phyloP scores from a whole-genome alignment of 2,797 vertebrate species.

The Notolabrus celidotus region DNA sequence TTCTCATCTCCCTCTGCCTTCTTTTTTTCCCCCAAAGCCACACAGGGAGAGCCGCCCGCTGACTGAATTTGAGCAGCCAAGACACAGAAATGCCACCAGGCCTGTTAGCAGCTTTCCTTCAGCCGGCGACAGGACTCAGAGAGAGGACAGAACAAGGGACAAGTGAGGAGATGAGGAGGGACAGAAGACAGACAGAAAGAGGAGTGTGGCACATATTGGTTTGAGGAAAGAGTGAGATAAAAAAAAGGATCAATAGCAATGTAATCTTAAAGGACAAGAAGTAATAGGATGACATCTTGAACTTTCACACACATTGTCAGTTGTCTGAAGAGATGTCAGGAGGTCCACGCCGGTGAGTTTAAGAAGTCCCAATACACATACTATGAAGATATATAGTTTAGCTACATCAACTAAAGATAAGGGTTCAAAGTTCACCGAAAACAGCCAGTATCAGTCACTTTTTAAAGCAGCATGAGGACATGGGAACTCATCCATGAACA shows the following conservation, averaged over 20 bases:
- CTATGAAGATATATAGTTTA: no score
- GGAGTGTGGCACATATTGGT: slow-evolving; percentile 1
- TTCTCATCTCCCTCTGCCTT: slow-evolving; percentile 70
- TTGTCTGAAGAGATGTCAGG: no score
- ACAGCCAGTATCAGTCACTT: no score
- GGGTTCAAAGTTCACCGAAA: no score
- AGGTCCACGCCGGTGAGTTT: no score
- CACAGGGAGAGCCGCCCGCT: slow-evolving; percentile 63
- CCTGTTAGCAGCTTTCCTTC: slow-evolving; percentile 62
- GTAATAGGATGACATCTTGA: slow-evolving; percentile 6
- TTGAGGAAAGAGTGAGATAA: slow-evolving; percentile 9
- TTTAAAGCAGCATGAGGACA: no score
- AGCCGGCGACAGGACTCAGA: slow-evolving; percentile 43
- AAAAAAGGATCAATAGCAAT: not conserved
- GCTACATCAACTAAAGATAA: no score
- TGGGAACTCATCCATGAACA: no score
- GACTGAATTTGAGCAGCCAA: slow-evolving; percentile 57
- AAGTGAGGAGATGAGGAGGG: slow-evolving; percentile 24
- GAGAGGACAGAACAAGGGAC: slow-evolving; percentile 14
- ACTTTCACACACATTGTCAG: no score
- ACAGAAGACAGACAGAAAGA: slow-evolving; percentile 19
- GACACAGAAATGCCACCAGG: slow-evolving; percentile 66
- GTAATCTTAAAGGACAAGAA: slow-evolving; percentile 1
- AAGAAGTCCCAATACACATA: no score
- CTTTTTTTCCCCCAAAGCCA: slow-evolving; percentile 41